These are phyloP conservation scores for Diadophis punctatus DNA, from an alignment of 2,113 vertebrate genomes.

Conservation along the genomic window DNA sequence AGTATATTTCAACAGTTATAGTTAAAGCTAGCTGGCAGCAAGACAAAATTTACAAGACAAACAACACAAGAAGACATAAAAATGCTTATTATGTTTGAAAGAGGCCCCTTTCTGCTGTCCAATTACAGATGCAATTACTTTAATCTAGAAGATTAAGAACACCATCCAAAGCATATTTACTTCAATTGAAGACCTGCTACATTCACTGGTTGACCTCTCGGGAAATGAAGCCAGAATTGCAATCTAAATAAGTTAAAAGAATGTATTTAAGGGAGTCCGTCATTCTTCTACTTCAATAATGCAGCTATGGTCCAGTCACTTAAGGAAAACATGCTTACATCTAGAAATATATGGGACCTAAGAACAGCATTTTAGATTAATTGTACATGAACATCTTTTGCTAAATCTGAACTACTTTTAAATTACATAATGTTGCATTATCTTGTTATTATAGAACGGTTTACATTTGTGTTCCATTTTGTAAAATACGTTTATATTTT, in stretches of 20 bases:
- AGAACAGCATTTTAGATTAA: not conserved
- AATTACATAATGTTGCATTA: not conserved
- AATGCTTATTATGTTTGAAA: not conserved
- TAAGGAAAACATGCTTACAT: too few species aligned
- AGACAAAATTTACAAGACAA: not conserved
- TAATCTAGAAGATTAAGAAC: not conserved
- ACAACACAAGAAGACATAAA: conserved; percentile 1
- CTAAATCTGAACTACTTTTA: not conserved
- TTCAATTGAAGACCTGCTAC: not conserved
- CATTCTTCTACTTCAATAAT: not conserved
- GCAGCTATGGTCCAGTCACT: too few species aligned
- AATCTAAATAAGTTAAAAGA: not conserved
- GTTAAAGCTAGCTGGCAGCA: not conserved
- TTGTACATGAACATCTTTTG: not conserved
- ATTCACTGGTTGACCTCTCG: not conserved
- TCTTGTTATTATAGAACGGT: not conserved
- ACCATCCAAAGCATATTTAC: not conserved
- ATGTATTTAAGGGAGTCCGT: not conserved
- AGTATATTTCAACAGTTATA: conserved; percentile 5
- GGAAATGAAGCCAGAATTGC: not conserved
- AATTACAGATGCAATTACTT: not conserved
- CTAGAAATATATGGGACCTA: too few species aligned
- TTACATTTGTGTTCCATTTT: not conserved
- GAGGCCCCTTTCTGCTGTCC: not conserved
- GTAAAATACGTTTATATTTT: not conserved